phyloP scores from a whole-genome alignment of 2,888 invertebrate species.

The Tuta absoluta region DNA sequence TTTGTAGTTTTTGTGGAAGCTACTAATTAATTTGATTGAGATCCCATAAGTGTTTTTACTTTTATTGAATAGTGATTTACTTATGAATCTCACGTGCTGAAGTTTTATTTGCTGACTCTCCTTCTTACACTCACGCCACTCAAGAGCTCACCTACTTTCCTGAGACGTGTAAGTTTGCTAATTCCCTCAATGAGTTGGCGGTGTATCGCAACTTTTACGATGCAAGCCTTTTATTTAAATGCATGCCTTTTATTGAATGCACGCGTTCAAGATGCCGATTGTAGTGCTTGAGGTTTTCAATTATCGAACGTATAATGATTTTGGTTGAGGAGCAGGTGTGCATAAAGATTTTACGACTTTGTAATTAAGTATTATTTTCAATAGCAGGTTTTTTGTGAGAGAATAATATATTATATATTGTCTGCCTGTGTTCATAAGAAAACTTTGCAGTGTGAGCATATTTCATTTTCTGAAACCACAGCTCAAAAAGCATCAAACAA shows the following conservation, averaged over 20 bases:
- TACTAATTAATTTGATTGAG: too few species aligned
- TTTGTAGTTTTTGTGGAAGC: too few species aligned
- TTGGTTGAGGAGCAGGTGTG: background rate
- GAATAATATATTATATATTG: background rate
- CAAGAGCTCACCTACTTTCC: constrained; percentile 13
- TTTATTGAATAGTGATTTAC: too few species aligned
- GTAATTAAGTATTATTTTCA: too few species aligned
- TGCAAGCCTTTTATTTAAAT: background rate
- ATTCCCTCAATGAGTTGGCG: constrained; percentile 16
- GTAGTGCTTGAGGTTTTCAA: constrained; percentile 8
- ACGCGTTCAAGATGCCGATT: constrained; percentile 5
- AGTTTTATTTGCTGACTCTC: constrained; percentile 17
- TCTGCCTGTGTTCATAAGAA: too few species aligned
- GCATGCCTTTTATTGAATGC: background rate
- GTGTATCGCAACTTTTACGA: constrained; percentile 14
- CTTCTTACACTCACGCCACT: background rate
- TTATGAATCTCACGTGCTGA: too few species aligned
- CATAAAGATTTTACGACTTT: background rate
- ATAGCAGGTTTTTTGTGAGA: too few species aligned
- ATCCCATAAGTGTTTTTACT: too few species aligned
- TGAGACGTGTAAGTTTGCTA: constrained; percentile 21
- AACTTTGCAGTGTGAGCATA: background rate
- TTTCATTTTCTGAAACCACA: background rate
- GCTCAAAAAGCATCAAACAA: too few species aligned
- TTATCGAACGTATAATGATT: background rate